These are phyloP conservation scores for Sebastes oblongus DNA, from an alignment of 2,797 vertebrate species.

Conservation along the genomic window DNA sequence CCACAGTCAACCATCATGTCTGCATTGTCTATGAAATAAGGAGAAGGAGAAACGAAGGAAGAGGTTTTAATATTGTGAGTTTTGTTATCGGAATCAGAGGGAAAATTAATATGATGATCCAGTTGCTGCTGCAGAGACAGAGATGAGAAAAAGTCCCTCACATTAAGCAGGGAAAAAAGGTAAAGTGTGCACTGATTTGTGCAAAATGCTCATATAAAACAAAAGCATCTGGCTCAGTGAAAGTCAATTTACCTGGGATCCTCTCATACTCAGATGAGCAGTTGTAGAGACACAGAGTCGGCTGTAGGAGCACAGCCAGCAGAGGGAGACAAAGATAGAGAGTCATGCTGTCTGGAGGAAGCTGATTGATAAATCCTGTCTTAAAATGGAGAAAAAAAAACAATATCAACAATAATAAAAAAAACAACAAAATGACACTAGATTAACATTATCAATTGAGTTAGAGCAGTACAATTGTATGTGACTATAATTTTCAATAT, in stretches of 20 bases:
- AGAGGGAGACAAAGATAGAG: slow-evolving; percentile 61
- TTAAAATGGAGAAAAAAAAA: neutral
- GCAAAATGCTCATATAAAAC: neutral
- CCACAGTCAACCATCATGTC: slow-evolving; percentile 81
- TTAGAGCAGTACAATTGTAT: neutral
- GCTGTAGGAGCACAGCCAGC: slow-evolving; percentile 67
- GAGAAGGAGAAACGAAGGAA: neutral
- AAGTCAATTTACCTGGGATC: slow-evolving; percentile 67
- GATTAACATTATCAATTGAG: neutral
- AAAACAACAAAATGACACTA: neutral
- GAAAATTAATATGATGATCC: neutral
- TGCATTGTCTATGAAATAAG: slow-evolving; percentile 66
- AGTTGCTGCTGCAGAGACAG: neutral
- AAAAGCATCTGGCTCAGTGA: neutral
- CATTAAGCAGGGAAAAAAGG: neutral
- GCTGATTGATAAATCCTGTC: neutral
- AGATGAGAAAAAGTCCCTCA: neutral
- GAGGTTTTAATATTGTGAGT: neutral
- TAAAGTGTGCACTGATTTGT: neutral
- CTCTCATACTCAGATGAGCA: slow-evolving; percentile 76
- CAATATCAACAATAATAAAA: neutral
- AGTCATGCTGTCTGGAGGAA: slow-evolving; percentile 42
- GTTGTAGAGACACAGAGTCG: slow-evolving; percentile 70
- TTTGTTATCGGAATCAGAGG: neutral
- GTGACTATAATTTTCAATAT: neutral